phyloP scores from a whole-genome alignment of 2,888 invertebrate species.

The Acanthoscelides obtectus region DNA sequence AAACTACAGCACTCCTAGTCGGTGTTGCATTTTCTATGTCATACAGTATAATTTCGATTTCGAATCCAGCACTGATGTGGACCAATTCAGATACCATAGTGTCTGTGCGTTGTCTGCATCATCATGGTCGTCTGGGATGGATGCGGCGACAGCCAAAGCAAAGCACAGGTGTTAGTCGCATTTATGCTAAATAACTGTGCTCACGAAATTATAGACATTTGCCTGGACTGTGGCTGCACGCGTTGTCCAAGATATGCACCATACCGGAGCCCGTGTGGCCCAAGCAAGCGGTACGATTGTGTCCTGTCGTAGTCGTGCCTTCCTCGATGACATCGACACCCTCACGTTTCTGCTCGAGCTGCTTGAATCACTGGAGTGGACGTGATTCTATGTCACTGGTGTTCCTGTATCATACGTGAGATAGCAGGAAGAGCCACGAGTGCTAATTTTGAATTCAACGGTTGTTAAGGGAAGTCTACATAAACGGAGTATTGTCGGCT shows the following conservation, averaged over 20 bases:
- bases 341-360: background rate
- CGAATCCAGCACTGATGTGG: background rate
- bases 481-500: no score
- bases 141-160: background rate
- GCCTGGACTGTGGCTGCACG: slow-evolving; percentile 18
- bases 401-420: no score
- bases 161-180: slow-evolving; percentile 23
- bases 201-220: slow-evolving; percentile 23
- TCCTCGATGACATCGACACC: background rate
- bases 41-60: background rate
- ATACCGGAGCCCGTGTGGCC: background rate
- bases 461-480: no score
- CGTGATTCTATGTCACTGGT: background rate
- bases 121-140: background rate
- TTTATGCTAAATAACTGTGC: slow-evolving; percentile 25
- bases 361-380: background rate
- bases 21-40: no score
- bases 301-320: background rate
- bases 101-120: background rate
- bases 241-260: slow-evolving; percentile 7
- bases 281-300: slow-evolving; percentile 9
- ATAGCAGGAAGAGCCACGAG: no score
- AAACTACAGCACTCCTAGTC: no score
- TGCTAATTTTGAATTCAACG: no score
- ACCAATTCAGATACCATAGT: background rate